phyloP scores from a whole-genome alignment of 1,140 invertebrate species.

The Camponotus vicinus region DNA sequence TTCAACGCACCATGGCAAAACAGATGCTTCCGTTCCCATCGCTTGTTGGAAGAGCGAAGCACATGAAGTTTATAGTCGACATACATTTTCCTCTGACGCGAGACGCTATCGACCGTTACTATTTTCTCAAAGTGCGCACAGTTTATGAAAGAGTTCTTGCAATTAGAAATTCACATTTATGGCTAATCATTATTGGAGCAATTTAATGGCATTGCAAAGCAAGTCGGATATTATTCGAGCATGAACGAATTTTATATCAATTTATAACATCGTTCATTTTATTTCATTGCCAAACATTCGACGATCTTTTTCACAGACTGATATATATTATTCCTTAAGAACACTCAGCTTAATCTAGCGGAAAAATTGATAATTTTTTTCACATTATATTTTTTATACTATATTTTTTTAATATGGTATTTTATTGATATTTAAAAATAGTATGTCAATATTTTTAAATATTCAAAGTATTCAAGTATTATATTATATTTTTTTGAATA shows the following conservation, averaged over 20 bases:
- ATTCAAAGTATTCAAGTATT: too few species aligned
- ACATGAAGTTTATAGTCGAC: slow-evolving; percentile 40
- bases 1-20: slow-evolving; percentile 1
- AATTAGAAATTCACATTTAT: neutral
- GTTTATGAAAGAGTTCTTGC: neutral
- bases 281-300: neutral
- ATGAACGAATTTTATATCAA: neutral
- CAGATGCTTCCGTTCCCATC: slow-evolving; percentile 47
- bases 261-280: neutral
- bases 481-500: too few species aligned
- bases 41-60: slow-evolving; percentile 30
- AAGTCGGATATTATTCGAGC: neutral
- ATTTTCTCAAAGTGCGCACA: slow-evolving; percentile 37
- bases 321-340: neutral
- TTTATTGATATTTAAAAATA: too few species aligned
- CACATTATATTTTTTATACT: too few species aligned
- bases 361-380: neutral
- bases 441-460: too few species aligned
- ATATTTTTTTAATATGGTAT: too few species aligned
- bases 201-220: neutral
- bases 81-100: slow-evolving; percentile 57
- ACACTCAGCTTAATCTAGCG: too few species aligned
- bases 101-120: slow-evolving; percentile 52
- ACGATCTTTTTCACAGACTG: neutral
- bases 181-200: neutral